These are phyloP conservation scores for Gobio occitaniae DNA, from an alignment of 2,797 vertebrate species.

Conservation along the genomic window DNA sequence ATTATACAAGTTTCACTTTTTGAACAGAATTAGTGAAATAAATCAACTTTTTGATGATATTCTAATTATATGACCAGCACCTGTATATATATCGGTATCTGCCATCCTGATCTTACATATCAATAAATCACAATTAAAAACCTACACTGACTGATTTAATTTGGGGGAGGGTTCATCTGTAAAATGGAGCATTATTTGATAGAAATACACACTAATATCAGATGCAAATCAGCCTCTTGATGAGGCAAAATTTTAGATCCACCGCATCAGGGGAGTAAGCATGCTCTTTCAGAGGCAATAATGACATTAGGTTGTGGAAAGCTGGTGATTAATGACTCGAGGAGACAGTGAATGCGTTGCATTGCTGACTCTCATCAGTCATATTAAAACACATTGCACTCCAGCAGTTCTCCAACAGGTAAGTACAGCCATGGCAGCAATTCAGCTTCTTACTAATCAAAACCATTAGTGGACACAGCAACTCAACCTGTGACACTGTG, in stretches of 20 bases:
- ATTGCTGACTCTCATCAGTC: slow-evolving; percentile 16
- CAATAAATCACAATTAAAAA: neutral
- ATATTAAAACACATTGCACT: slow-evolving; percentile 45
- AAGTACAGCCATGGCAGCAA: slow-evolving; percentile 16
- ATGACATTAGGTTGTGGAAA: slow-evolving; percentile 13
- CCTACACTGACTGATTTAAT: neutral
- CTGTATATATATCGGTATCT: too few species aligned
- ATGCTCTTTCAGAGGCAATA: slow-evolving; percentile 4
- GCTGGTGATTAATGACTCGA: neutral
- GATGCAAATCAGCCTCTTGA: neutral
- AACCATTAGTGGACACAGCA: slow-evolving; percentile 29
- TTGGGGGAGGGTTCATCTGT: neutral
- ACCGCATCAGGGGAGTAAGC: neutral
- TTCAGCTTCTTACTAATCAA: slow-evolving; percentile 41
- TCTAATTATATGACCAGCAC: too few species aligned
- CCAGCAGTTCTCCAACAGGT: neutral
- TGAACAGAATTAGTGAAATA: too few species aligned
- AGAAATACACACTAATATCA: neutral
- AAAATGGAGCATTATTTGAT: neutral
- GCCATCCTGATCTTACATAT: too few species aligned
- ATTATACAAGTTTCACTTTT: too few species aligned
- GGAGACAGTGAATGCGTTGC: neutral
- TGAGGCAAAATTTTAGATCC: neutral
- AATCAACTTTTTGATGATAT: too few species aligned
- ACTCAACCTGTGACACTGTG: slow-evolving; percentile 31